These are phyloP conservation scores for Tenthredo mesomela DNA, from an alignment of 2,888 invertebrate genomes.

Conservation along the genomic window DNA sequence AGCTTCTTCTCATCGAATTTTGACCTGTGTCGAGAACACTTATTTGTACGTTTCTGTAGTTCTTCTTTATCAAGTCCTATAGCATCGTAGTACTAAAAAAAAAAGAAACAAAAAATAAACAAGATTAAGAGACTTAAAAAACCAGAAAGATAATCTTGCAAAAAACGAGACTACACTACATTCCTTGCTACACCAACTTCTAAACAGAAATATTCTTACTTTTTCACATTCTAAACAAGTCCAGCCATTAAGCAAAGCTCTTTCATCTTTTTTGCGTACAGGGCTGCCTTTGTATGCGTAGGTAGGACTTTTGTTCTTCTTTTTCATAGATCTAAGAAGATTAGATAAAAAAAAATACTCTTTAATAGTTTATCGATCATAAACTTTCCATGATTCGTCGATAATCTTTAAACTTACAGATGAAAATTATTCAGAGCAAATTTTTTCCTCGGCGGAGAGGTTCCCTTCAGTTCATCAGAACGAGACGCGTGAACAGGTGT, in stretches of 20 bases:
- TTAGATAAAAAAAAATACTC: background rate
- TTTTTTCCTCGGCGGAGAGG: slow-evolving; percentile 9
- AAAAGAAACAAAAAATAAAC: background rate
- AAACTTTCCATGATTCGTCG: background rate
- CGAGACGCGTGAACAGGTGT: background rate
- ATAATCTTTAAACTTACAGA: background rate
- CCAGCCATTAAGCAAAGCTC: slow-evolving; percentile 75
- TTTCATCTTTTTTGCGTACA: slow-evolving; percentile 73
- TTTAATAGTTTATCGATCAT: background rate
- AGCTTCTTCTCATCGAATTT: slow-evolving; percentile 72
- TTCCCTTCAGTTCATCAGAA: background rate
- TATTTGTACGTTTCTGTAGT: slow-evolving; percentile 74
- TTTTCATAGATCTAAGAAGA: slow-evolving; percentile 61
- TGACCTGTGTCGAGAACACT: slow-evolving; percentile 79
- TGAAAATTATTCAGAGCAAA: background rate
- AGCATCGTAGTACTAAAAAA: slow-evolving; percentile 71
- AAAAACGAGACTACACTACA: background rate
- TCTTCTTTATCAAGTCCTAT: slow-evolving; percentile 73
- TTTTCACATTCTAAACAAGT: slow-evolving; percentile 75
- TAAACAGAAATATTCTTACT: slow-evolving; percentile 64
- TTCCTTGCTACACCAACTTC: background rate
- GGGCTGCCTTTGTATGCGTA: slow-evolving; percentile 69
- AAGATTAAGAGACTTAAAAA: background rate
- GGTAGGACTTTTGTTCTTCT: slow-evolving; percentile 63
- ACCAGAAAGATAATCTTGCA: background rate